Evolutionary conservation across 2,113 vertebrate genomes (phyloP).

Genomic region (Craseonycteris thonglongyai): DNA sequence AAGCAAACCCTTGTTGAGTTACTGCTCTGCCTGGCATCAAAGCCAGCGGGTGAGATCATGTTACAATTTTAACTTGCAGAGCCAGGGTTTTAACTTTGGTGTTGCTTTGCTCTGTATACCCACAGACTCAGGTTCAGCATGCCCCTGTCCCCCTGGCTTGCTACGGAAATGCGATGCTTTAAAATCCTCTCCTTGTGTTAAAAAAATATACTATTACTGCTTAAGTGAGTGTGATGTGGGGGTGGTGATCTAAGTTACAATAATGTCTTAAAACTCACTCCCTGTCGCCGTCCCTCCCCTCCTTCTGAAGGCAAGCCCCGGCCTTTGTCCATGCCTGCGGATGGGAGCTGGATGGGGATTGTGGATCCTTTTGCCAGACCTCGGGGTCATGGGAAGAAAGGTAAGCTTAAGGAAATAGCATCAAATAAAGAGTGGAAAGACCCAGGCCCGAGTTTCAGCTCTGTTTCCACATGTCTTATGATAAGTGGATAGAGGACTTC

Average conservation of each 20-base stretch:
- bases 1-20: constrained; percentile 21
- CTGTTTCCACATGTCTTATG: not conserved
- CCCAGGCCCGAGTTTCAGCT: not conserved
- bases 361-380: constrained; percentile 82
- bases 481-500: not conserved
- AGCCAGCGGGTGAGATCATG: constrained; percentile 5
- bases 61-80: not conserved
- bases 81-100: not conserved
- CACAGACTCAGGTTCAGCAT: not conserved
- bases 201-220: not conserved
- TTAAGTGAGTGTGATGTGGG: not conserved
- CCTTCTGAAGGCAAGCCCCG: constrained; percentile 88
- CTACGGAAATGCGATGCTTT: not conserved
- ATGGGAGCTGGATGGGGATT: constrained; percentile 83
- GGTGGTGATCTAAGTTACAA: not conserved
- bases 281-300: not conserved
- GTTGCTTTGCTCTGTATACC: not conserved
- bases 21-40: not conserved
- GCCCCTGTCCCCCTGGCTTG: not conserved
- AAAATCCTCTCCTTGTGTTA: not conserved
- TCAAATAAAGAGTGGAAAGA: rapidly evolving
- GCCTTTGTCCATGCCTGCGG: constrained; percentile 95
- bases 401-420: constrained; percentile 68
- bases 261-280: not conserved
- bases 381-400: constrained; percentile 85